These are phyloP conservation scores for Rhizoglyphus robini DNA, from an alignment of 1,140 invertebrate species.

Conservation along the genomic window DNA sequence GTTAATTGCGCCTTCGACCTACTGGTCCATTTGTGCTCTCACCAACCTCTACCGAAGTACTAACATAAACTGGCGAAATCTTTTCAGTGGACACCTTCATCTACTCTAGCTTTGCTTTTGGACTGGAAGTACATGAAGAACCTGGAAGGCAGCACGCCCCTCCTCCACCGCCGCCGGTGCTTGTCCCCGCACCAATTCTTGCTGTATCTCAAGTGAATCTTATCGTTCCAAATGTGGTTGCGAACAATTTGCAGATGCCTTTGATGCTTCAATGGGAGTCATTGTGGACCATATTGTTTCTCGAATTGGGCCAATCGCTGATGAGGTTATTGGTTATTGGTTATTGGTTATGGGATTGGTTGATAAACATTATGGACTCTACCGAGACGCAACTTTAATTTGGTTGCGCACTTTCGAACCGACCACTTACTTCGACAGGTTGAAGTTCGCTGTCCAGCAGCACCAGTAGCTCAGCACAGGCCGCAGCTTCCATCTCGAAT, in stretches of 20 bases:
- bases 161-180: neutral
- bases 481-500: neutral
- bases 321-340: too few relatives aligned
- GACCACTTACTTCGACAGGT: neutral
- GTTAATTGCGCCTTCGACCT: conserved; percentile 75
- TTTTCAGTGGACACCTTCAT: conserved; percentile 71
- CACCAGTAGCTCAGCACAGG: conserved; percentile 10
- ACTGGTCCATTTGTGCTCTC: conserved; percentile 81
- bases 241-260: too few relatives aligned
- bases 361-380: conserved; percentile 91
- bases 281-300: too few relatives aligned
- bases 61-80: conserved; percentile 81
- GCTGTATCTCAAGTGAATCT: too few relatives aligned
- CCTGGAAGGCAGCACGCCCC: neutral
- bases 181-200: too few relatives aligned
- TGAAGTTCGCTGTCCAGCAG: conserved; percentile 36
- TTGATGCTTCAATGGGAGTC: too few relatives aligned
- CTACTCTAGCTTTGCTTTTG: neutral
- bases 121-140: neutral
- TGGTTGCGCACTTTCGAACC: conserved; percentile 72
- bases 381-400: conserved; percentile 92
- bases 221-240: too few relatives aligned
- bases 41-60: conserved; percentile 41
- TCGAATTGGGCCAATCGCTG: too few relatives aligned
- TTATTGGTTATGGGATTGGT: conserved; percentile 98